Evolutionary conservation across 92 coral and sea anemone genomes (phyloP), one percentile per base, ranked within the genome.

Genomic region (Porites rus): DNA sequence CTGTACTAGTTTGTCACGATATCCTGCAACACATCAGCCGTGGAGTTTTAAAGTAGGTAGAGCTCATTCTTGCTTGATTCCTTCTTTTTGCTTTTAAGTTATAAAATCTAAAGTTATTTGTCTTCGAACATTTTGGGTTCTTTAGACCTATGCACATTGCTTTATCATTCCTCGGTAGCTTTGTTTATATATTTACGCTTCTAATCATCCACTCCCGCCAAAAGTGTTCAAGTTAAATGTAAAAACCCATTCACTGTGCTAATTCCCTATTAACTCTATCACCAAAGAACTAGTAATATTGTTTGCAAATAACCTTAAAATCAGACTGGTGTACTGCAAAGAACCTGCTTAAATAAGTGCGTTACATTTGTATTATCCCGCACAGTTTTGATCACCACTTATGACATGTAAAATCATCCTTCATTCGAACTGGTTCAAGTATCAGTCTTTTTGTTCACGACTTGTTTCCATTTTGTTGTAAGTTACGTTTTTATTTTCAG

Each of bases 111-210:
- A 46, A 62, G n/a, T 63, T 19, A 10, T 46, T 17, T 38, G 64
- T 50, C 54, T 64, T 16, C 0, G 52, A 1, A 12, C 16, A 78
- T n/a, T 50, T 78, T 21, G 10, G 6, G 12, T 64, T 65, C 72
- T 38, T 38, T 18, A 13, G 18, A 61, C 20, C 7, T 31, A 12
- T 21, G n/a, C 38, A 0, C 28, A 12, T 78, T 10, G 61, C 46
- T 38, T 38, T 38, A 38, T 31, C 82, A 78, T 78, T 7, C 82
- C 82, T 63, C 69, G 71, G 82, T 78, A 63, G 72, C 50, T 38
- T 17, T 19, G 25, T 70, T 75, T 75, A 25, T 75, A 56, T 75
- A 59, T 53, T 25, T 75, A 24, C 22, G 69, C 62, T 77, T 77
- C 21, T 28, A 76, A 76, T 51, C 20, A 12, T 10, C 21, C 8